Percentiles rank a stretch among this genome's conserved stretches.
Evolutionary conservation across 2,797 vertebrate species (phyloP).

Genomic region (Rhinoraja longicauda): DNA sequence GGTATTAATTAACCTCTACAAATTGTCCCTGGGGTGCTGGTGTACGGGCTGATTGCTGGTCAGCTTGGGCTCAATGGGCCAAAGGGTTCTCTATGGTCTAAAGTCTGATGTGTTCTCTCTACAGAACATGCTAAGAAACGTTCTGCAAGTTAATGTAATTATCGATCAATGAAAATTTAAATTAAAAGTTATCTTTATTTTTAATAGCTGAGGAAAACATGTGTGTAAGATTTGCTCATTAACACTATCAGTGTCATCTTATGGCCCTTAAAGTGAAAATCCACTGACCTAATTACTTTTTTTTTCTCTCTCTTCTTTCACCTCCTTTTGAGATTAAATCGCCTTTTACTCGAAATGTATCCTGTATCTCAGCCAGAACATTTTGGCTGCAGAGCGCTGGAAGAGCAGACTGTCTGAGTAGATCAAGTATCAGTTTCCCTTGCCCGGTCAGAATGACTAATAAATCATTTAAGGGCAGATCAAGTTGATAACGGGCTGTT

Average conservation of each 20-base stretch:
- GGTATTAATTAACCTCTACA: too few species aligned
- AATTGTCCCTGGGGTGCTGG: too few species aligned
- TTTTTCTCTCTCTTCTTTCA: background rate
- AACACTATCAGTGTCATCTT: background rate
- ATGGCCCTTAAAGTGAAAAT: background rate
- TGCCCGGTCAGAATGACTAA: conserved; percentile 17
- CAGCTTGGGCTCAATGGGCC: too few species aligned
- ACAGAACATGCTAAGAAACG: background rate
- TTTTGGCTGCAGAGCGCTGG: conserved; percentile 14
- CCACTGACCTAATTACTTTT: background rate
- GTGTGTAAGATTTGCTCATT: background rate
- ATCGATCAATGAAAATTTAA: background rate
- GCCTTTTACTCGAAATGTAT: conserved; percentile 28
- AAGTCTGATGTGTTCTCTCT: background rate
- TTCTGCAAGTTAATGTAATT: background rate
- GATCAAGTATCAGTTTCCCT: conserved; percentile 23
- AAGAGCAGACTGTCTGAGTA: conserved; percentile 19
- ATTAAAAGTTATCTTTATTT: background rate
- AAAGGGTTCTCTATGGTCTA: too few species aligned
- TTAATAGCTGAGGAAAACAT: background rate
- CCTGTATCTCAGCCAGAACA: background rate
- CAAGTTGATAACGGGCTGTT: background rate
- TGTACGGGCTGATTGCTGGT: too few species aligned
- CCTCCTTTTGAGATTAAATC: conserved; percentile 31
- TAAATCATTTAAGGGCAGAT: conserved; percentile 33